Conservation (phyloP, 2,888 invertebrate species). For the Camponotus fellah region DNA sequence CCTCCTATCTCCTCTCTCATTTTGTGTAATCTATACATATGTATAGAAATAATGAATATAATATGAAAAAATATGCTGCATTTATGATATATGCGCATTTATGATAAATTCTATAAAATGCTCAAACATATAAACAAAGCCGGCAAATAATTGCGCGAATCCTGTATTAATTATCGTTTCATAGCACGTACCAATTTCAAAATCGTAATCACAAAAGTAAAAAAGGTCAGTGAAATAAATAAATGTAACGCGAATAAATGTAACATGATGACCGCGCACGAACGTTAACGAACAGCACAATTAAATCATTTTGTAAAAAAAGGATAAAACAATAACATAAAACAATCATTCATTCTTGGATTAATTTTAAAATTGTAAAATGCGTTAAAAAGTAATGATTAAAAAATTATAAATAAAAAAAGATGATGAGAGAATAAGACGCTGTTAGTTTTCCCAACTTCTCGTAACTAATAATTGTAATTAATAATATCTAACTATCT, state of each 20-base stretch:
- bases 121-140: constrained; percentile 21
- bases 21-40: neutral
- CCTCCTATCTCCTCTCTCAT: neutral
- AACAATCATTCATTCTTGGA: constrained; percentile 4
- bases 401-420: neutral
- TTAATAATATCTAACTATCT: neutral
- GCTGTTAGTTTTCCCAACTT: neutral
- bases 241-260: constrained; percentile 38
- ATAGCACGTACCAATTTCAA: constrained; percentile 23
- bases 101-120: constrained; percentile 32
- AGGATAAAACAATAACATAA: constrained; percentile 7
- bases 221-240: constrained; percentile 32
- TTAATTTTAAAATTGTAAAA: constrained; percentile 1
- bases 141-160: constrained; percentile 26
- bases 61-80: constrained; percentile 34
- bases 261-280: no score
- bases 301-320: constrained; percentile 28
- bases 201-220: constrained; percentile 25
- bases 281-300: constrained; percentile 28
- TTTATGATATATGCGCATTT: constrained; percentile 34
- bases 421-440: neutral
- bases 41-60: constrained; percentile 10
- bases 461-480: neutral
- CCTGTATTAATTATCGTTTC: constrained; percentile 33
- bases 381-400: neutral